Percentiles rank a stretch among this genome's conserved stretches.
Conservation (phyloP, 2,888 invertebrate species). For the Junonia oenone region DNA sequence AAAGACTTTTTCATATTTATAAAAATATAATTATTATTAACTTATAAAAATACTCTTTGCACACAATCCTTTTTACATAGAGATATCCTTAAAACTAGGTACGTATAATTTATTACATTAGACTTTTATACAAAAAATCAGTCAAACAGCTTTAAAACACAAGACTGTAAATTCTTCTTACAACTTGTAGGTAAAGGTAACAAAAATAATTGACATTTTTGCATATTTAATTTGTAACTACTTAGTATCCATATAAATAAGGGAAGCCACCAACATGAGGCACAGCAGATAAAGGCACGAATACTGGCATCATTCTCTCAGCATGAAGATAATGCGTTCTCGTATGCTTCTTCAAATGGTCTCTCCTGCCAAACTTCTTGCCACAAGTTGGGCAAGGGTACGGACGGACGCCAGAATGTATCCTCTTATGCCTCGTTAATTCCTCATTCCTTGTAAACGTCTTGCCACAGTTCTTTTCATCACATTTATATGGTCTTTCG, state of each 20-base stretch:
- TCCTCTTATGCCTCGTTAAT: slow-evolving; percentile 92
- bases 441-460: slow-evolving; percentile 96
- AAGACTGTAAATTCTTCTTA: no score
- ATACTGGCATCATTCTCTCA: slow-evolving; percentile 81
- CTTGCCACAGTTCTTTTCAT: slow-evolving; percentile 90
- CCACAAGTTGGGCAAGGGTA: slow-evolving; percentile 93
- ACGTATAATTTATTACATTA: slow-evolving; percentile 7
- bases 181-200: no score
- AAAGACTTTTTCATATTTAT: not conserved
- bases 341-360: slow-evolving; percentile 96
- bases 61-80: slow-evolving; percentile 12
- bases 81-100: slow-evolving; percentile 3
- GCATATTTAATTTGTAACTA: no score
- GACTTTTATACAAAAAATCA: not conserved
- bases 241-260: slow-evolving; percentile 79
- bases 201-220: no score
- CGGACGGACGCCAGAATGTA: slow-evolving; percentile 92
- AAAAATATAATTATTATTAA: slow-evolving; percentile 16
- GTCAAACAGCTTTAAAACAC: no score
- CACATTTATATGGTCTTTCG: slow-evolving; percentile 93
- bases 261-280: slow-evolving; percentile 61
- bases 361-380: slow-evolving; percentile 95
- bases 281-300: slow-evolving; percentile 79
- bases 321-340: slow-evolving; percentile 87
- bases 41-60: slow-evolving; percentile 15